Evolutionary conservation across 92 coral and sea anemone genomes (phyloP).

Genomic region (Phenganax stokvisi): DNA sequence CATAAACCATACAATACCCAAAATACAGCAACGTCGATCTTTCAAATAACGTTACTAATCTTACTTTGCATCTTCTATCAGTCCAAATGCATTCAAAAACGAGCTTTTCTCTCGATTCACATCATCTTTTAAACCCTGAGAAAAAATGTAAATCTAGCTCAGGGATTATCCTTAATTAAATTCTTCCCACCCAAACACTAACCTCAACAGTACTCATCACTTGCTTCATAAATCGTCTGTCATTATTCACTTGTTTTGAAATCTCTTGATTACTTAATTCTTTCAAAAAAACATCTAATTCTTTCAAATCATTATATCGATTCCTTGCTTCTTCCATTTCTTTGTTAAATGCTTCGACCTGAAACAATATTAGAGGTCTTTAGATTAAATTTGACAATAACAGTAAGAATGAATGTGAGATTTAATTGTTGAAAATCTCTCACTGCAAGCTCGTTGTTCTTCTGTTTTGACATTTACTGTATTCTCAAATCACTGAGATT

Average conservation of each 20-base stretch:
- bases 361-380: neutral
- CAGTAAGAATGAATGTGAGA: too few relatives aligned
- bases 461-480: too few relatives aligned
- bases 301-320: conserved; percentile 46
- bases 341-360: conserved; percentile 59
- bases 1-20: neutral
- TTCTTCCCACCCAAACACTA: neutral
- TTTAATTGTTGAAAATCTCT: too few relatives aligned
- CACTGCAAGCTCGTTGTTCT: too few relatives aligned
- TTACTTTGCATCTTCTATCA: conserved; percentile 81
- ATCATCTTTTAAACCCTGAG: conserved; percentile 72
- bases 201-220: conserved; percentile 35
- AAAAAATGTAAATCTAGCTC: too few relatives aligned
- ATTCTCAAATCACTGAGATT: neutral
- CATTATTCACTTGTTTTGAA: conserved; percentile 21
- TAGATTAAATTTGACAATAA: neutral
- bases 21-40: neutral
- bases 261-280: conserved; percentile 18
- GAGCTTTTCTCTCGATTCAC: conserved; percentile 61
- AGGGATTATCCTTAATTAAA: neutral
- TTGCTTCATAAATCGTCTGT: conserved; percentile 19
- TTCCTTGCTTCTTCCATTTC: conserved; percentile 53
- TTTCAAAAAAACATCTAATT: neutral
- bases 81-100: conserved; percentile 64
- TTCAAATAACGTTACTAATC: neutral